Base-by-base conservation (phyloP, 2,113 vertebrate species). In the Phalacrocorax brasilianus region DNA sequence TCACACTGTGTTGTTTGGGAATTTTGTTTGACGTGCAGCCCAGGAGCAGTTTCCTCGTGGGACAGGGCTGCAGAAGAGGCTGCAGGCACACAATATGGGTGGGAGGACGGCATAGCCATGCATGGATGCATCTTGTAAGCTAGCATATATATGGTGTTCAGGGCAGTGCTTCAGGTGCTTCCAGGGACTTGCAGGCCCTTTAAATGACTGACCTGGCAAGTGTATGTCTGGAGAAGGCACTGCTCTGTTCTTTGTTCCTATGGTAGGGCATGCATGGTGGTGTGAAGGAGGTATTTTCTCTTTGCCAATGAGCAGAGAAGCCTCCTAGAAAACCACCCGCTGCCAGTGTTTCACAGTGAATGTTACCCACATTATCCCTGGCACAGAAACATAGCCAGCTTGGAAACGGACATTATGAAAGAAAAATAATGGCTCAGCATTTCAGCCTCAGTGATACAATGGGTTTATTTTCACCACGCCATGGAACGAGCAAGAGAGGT, bases 371-470 rank as follows among this genome's bases (percentile, higher is more conserved):
- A 78, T 75, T 91, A 71, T 50, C 86, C 91, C 95, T 94, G 83
- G 91, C 76, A 75, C 26, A 95, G 83, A 84, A 83, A 88, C 61
- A 58, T 18, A 72, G 82, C 52, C 90, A 92, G 65, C 32, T 78
- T 93, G 88, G 85, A 91, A 92, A 92, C 1, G 0, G 73, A 91
- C 81, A 85, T 56, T 49, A 72, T 89, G 86, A 94, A 94, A 92
- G 85, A 91, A 97, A 96, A 96, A 84, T 92, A 86, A 94, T 76
- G 80, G 65, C 91, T 97, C 91, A 82, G 74, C 80, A 76, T 65
- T 95, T 93, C 89, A 85, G 33, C 33, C 40, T 32, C 0, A 0
- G 40, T 24, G 21, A 70, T 85, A 94, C 84, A 95, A 95, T 63
- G 91, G 47, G 23, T 95, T 95, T 95, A 92, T 96, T 96, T 95